Conservation (phyloP, 2,797 vertebrate genomes). For the Enteromius argenteus region DNA sequence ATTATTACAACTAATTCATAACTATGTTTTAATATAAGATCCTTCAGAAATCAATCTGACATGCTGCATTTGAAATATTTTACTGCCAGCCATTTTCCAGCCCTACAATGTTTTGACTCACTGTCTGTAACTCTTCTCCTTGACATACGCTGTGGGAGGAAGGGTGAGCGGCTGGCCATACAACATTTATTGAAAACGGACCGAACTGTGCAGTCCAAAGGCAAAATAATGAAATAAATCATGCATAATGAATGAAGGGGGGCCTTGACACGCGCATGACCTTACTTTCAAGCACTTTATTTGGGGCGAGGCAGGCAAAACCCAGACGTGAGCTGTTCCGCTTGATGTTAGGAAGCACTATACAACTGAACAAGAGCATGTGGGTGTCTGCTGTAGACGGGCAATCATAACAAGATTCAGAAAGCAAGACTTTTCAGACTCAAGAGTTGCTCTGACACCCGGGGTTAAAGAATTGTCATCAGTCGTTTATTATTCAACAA, state of each 20-base stretch:
- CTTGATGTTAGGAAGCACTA: neutral
- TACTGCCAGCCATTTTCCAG: neutral
- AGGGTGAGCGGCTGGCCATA: constrained; percentile 58
- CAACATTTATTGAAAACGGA: constrained; percentile 43
- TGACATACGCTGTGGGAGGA: constrained; percentile 37
- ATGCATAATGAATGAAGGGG: constrained; percentile 34
- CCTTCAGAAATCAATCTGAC: neutral
- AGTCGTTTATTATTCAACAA: constrained; percentile 3
- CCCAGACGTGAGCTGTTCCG: constrained; percentile 8
- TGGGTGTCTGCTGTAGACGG: constrained; percentile 22
- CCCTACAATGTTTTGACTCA: constrained; percentile 7
- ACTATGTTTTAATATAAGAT: neutral
- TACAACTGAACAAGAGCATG: neutral
- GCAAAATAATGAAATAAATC: constrained; percentile 24
- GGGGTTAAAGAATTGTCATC: neutral
- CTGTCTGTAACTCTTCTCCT: neutral
- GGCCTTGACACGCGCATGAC: constrained; percentile 9
- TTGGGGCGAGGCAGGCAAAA: neutral
- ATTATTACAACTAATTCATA: neutral
- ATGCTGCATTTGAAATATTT: neutral
- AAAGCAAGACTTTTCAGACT: constrained; percentile 26
- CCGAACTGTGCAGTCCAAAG: constrained; percentile 3
- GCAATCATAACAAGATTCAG: constrained; percentile 28
- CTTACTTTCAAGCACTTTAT: constrained; percentile 30
- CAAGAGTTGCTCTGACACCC: constrained; percentile 2